Evolutionary conservation across 2,113 vertebrate genomes (phyloP), one percentile per base, ranked within the genome.

Genomic region (Oostethus manadensis): DNA sequence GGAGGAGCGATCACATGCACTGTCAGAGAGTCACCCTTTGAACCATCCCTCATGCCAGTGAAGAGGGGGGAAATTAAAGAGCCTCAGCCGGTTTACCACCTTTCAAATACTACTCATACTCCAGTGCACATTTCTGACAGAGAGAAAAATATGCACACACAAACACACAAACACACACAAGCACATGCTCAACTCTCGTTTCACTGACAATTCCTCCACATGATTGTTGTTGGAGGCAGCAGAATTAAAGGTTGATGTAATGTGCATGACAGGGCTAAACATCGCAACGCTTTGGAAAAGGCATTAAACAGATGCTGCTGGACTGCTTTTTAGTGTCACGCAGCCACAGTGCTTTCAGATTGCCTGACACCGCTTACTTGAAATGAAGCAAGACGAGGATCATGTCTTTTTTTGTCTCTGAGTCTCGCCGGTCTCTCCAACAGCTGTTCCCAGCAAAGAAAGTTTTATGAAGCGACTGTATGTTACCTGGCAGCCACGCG

Each of bases 11-110:
- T 90, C 87, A 87, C 85, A 87, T 84, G 70, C 60, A 84, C 82
- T 89, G 88, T 89, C 88, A 88, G 86, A 82, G 81, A 86, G 81
- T 86, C 84, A 86, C 85, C 86, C 87, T 89, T 88, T 90, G 88
- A 90, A 90, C 88, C 73, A 76, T 80, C 75, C 78, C 78, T 87
- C 84, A 84, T 79, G 82, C 77, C 53, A 71, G 46, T 75, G 82
- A 81, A 85, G 77, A 84, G 73, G 66, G 77, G 79, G 82, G 76
- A 74, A 88, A 88, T 87, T 79, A 84, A 84, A 84, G 81, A 88
- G 79, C 79, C 84, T 83, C 86, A 72, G 85, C 79, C 80, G 86
- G 81, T 87, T 85, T 84, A 83, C 82, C 82, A 81, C 77, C 81
- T 80, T 86, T 86, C 84, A 88, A 82, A 86, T 79, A 82, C 77